Base-by-base conservation (phyloP, 2,113 vertebrate species). In the Cyphomyrus discorhynchus region DNA sequence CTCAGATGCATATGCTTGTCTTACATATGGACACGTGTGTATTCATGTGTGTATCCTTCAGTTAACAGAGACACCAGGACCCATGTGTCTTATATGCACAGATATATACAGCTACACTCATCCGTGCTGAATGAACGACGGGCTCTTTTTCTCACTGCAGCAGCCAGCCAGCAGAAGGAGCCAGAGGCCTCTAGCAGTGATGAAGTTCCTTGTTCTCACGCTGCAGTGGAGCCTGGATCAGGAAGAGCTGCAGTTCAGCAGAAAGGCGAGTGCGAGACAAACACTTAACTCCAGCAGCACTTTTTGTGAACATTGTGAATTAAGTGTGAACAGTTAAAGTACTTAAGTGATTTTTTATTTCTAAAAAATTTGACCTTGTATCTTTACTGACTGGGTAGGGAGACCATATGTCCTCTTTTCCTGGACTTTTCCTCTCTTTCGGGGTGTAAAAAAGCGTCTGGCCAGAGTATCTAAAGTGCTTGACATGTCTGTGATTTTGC, bases 41-140 rank as follows among this genome's bases (percentile, higher is more conserved):
- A 42, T 15, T 31, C 47, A 58, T 87, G 58, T 52, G 21, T 87
- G 56, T 42, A n/a, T 89, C 19, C 2, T 89, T 50, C 80, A 92
- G 90, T 87, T 70, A 90, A 92, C 50, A 91, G 89, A 5, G 45
- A 90, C 5, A 56, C 47, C 56, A 62, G 49, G 24, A 31, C 70
- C 24, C 83, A 45, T 19, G 35, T 35, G 27, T 77, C 70, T 87
- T 52, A 83, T 66, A 90, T 21, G 50, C 70, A 66, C 13, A 47
- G 46, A 77, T 17, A 56, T 27, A 70, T 80, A 31, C 70, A n/a
- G 9, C 19, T 45, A 19, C 6, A 86, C 39, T 56, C 11, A 53
- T 17, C 45, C 6, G 21, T 17, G 9, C 50, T 42, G 21, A 62
- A 52, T 47, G 6, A 58, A 27, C 0, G 4, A 84, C 31, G 35